Conservation (phyloP, 2,797 vertebrate genomes). For the Crocidura indochinensis region DNA sequence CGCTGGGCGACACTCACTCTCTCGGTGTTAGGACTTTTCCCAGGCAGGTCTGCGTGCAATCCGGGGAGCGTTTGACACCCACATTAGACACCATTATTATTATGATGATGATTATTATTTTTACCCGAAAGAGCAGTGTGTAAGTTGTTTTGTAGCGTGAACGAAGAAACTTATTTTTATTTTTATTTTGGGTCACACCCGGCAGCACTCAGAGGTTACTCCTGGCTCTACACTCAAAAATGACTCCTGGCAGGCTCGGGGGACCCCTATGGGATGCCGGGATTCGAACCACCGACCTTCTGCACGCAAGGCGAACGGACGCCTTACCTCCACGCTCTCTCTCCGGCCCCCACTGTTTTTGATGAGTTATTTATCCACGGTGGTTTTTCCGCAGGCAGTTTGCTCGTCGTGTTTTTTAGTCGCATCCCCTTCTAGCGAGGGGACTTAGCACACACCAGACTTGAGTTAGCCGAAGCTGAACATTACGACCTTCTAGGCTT, state of each 20-base stretch:
- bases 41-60: too few relatives aligned
- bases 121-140: slow-evolving; percentile 50
- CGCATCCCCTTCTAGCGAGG: background rate
- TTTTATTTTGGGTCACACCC: too few relatives aligned
- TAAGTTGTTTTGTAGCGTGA: slow-evolving; percentile 36
- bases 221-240: too few relatives aligned
- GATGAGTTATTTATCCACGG: slow-evolving; percentile 23
- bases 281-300: too few relatives aligned
- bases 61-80: background rate
- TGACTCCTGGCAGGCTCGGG: too few relatives aligned
- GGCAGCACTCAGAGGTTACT: too few relatives aligned
- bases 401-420: slow-evolving; percentile 47
- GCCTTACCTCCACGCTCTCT: too few relatives aligned
- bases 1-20: slow-evolving; percentile 69
- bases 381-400: slow-evolving; percentile 48
- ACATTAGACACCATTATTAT: background rate
- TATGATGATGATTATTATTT: background rate
- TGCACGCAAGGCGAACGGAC: too few relatives aligned
- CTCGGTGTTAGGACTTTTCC: background rate
- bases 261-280: too few relatives aligned
- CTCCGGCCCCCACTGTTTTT: too few relatives aligned
- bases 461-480: slow-evolving; percentile 15
- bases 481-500: slow-evolving; percentile 29
- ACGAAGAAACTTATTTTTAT: slow-evolving; percentile 29
- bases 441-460: slow-evolving; percentile 39